Evolutionary conservation across 1,140 invertebrate genomes (phyloP), one percentile per base, ranked within the genome.

Genomic region (Caenorhabditis briggsae): DNA sequence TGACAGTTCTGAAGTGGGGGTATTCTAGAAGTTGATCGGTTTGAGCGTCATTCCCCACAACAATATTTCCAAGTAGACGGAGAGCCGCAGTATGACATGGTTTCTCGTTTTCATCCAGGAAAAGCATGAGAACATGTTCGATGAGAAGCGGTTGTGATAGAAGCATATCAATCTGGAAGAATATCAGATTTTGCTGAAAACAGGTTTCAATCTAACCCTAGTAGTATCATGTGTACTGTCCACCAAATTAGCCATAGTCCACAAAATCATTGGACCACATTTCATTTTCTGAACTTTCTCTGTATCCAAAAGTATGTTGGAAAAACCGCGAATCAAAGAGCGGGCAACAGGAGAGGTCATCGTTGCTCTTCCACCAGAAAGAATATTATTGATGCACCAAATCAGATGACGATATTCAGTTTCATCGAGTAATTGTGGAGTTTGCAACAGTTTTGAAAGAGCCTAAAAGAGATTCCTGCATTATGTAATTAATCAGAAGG

Each of bases 331-430:
- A 78, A 78, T 78, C 3, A 78, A 41, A 12, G 70, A 50, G 3
- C 70, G 70, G 53, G 70, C 70, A 50, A 78, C 46, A 9, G 70
- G 70, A n/a, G 70, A n/a, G 2, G 23, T n/a, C 70, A 78, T 78
- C 9, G 70, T 50, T 20, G 70, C 46, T 78, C 70, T 41, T 20
- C 70, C 70, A 25, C 70, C 70, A 9, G 70, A 53, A 8, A 78
- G 46, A 50, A 78, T 78, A 53, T 78, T 78, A 50, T 78, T 78
- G n/a, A 78, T 50, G n/a, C 70, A 78, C 70, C 70, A 78, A 50
- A 78, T 50, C 18, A 78, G 70, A 20, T 78, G 70, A 53, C 70
- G 70, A 11, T 46, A 46, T 23, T 78, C 70, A 5, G 70, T 41
- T 3, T 78, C 70, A 20, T 78, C 70, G 46, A 78, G 46, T 78